phyloP scores from a whole-genome alignment of 2,888 invertebrate genomes.

The Sesia apiformis region DNA sequence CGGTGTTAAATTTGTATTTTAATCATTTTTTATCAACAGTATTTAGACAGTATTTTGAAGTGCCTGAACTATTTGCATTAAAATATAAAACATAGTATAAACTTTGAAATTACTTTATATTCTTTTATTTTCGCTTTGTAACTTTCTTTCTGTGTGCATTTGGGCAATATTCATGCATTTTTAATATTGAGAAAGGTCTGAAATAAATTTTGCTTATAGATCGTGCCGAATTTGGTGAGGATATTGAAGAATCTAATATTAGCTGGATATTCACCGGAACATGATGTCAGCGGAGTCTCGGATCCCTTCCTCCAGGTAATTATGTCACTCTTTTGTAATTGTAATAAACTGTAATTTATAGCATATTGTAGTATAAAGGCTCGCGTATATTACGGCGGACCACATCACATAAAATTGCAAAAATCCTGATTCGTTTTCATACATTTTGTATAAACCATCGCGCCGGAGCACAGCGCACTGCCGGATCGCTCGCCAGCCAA shows the following conservation, averaged over 20 bases:
- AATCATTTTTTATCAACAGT: slow-evolving; percentile 17
- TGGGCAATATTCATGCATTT: slow-evolving; percentile 13
- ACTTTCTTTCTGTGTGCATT: slow-evolving; percentile 33
- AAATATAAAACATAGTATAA: background rate
- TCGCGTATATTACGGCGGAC: no score
- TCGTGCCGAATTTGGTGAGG: slow-evolving; percentile 98
- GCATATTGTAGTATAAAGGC: no score
- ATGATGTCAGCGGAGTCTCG: slow-evolving; percentile 99
- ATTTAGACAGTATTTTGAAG: slow-evolving; percentile 21
- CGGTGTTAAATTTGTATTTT: slow-evolving; percentile 10
- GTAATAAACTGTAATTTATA: no score
- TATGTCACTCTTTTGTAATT: no score
- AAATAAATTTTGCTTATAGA: slow-evolving; percentile 76
- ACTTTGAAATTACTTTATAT: background rate
- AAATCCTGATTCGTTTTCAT: no score
- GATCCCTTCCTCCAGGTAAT: slow-evolving; percentile 98
- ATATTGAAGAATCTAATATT: slow-evolving; percentile 98
- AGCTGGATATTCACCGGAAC: slow-evolving; percentile 99
- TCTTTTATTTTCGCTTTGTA: slow-evolving; percentile 34
- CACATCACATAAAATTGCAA: no score
- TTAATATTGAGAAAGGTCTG: slow-evolving; percentile 14
- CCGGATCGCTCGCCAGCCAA: no score
- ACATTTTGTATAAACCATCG: no score
- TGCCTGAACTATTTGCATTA: background rate
- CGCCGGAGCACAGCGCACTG: no score